Evolutionary conservation across 2,888 invertebrate genomes (phyloP), one percentile per base, ranked within the genome.

Genomic region (Campoplex nolae): DNA sequence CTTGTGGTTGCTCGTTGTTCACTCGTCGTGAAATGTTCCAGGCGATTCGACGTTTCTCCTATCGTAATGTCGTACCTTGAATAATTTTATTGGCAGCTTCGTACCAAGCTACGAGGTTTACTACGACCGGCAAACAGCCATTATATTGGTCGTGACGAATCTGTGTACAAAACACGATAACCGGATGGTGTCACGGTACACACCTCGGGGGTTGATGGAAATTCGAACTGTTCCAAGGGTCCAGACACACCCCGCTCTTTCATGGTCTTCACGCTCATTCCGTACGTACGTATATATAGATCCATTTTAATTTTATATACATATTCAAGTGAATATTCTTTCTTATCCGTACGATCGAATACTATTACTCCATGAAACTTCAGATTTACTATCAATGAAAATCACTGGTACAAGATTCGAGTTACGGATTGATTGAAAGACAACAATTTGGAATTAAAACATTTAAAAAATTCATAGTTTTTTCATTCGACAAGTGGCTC

Each of bases 81-180:
- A 94, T 93, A 94, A 94, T 94, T 94, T 94, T 93, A 94, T 94
- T 93, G 92, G 91, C 90, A 84, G 81, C 70, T 48, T 11, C 32
- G 35, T 35, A 11, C 88, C 88, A 85, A 88, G 88, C 89, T 83
- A 87, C 84, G 85, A 80, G 51, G 68, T 82, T 85, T 65, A 54
- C 48, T 42, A 68, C 79, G 86, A 84, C 79, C 84, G 74, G 78
- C 79, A 91, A 92, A 94, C 90, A 91, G 92, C 92, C 91, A 88
- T 94, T 93, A 91, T 93, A 94, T 94, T 93, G 90, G 90, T 91
- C 93, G 91, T 93, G 90, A 45, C 93, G 90, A 94, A 94, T 94
- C 90, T 89, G 92, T 90, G 90, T 91, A 92, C 92, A 93, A 94
- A 94, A 93, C 92, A 93, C 79, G 86, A 89, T 89, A 93, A 92